Evolutionary conservation across 2,888 invertebrate genomes (phyloP).

Genomic region (Tolmerus cingulatus): DNA sequence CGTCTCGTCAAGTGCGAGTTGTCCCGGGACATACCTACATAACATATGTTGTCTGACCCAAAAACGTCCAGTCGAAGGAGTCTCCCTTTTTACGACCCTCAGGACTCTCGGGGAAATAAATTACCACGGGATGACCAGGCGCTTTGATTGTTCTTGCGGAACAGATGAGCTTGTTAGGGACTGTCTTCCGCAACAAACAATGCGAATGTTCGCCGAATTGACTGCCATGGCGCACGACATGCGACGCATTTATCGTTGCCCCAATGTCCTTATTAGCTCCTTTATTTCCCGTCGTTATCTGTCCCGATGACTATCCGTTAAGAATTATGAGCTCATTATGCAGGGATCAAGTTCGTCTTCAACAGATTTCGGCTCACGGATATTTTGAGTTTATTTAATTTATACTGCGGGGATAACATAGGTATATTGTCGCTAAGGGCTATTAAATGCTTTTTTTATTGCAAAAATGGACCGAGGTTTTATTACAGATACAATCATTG

Average conservation of each 20-base stretch:
- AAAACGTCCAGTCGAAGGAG: constrained; percentile 13
- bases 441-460: not conserved
- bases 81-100: constrained; percentile 34
- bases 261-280: constrained; percentile 28
- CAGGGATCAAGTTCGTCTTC: not conserved
- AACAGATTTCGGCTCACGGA: not conserved
- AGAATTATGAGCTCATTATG: constrained; percentile 32
- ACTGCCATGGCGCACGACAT: constrained; percentile 27
- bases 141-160: constrained; percentile 46
- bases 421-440: not conserved
- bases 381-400: not conserved
- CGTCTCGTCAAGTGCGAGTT: not conserved
- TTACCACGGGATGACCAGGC: constrained; percentile 47
- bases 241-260: constrained; percentile 25
- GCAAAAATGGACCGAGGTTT: not conserved
- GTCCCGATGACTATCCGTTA: not conserved
- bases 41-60: constrained; percentile 30
- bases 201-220: constrained; percentile 21
- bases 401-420: not conserved
- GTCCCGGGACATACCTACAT: not conserved
- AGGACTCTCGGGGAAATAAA: constrained; percentile 44
- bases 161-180: constrained; percentile 48
- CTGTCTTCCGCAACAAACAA: constrained; percentile 38
- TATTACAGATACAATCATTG: not conserved
- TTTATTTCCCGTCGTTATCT: constrained; percentile 27